These are phyloP conservation scores for Drymonia ruficornis DNA, from an alignment of 2,888 invertebrate genomes.

Conservation along the genomic window DNA sequence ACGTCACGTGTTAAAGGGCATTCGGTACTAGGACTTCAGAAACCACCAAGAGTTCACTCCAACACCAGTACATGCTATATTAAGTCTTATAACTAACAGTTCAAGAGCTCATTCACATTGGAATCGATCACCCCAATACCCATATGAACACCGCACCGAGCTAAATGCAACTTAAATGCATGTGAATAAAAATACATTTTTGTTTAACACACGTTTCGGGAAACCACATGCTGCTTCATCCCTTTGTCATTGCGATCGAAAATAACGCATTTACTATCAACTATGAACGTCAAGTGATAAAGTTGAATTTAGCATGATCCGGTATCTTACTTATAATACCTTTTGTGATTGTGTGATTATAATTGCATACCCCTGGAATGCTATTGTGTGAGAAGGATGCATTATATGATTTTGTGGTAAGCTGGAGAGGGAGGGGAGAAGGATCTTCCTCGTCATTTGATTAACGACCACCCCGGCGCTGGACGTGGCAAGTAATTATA, in stretches of 20 bases:
- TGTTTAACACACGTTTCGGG: background rate
- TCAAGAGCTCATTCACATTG: constrained; percentile 16
- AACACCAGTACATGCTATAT: constrained; percentile 14
- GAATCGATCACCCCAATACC: constrained; percentile 7
- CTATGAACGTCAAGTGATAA: constrained; percentile 6
- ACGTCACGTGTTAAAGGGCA: constrained; percentile 78
- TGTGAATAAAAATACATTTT: constrained; percentile 13
- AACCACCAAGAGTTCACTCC: constrained; percentile 36
- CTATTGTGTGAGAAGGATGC: constrained; percentile 33
- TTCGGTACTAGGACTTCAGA: constrained; percentile 61
- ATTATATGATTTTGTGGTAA: constrained; percentile 3
- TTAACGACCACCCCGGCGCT: constrained; percentile 32
- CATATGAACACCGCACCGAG: background rate
- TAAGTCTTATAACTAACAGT: constrained; percentile 3
- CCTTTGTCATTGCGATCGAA: constrained; percentile 6
- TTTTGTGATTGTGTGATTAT: constrained; percentile 8
- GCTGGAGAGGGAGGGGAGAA: constrained; percentile 30
- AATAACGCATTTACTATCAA: constrained; percentile 14
- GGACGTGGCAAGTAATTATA: constrained; percentile 45
- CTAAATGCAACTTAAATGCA: constrained; percentile 19
- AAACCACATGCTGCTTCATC: constrained; percentile 13
- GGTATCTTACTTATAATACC: background rate
- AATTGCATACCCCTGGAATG: constrained; percentile 38
- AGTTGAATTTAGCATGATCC: constrained; percentile 6
- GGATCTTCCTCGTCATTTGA: constrained; percentile 31